Evolutionary conservation across 2,113 vertebrate genomes (phyloP).

Genomic region (Acanthisitta chloris): DNA sequence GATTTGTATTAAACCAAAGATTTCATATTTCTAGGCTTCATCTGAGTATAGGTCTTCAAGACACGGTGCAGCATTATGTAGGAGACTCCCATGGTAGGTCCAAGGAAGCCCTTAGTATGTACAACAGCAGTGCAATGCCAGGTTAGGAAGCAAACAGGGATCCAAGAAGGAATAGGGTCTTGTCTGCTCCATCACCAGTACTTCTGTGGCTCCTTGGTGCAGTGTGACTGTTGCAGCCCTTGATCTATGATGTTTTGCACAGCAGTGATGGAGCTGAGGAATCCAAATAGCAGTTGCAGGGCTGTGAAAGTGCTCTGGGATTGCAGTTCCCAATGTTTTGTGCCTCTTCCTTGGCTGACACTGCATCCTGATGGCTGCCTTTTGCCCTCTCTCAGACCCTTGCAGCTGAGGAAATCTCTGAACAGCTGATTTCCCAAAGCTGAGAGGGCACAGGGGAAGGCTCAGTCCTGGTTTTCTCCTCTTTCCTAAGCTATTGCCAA

Average conservation of each 20-base stretch:
- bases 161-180: background rate
- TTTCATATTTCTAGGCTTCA: conserved; percentile 18
- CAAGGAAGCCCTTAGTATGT: background rate
- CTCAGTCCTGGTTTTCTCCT: background rate
- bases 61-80: background rate
- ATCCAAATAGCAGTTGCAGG: background rate
- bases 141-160: background rate
- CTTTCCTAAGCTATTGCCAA: background rate
- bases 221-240: background rate
- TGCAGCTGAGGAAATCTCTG: conserved; percentile 13
- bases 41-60: background rate
- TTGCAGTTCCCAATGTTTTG: background rate
- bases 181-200: background rate
- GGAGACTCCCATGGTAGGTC: background rate
- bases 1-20: background rate
- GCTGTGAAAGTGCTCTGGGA: background rate
- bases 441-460: background rate
- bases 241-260: background rate
- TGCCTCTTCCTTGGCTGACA: conserved; percentile 37
- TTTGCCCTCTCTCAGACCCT: conserved; percentile 51
- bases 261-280: background rate
- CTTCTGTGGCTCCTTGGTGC: background rate
- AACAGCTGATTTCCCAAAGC: conserved; percentile 35
- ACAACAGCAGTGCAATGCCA: background rate
- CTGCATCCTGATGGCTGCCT: background rate